Base-by-base conservation (phyloP, 2,888 invertebrate genomes). In the Epistrophe grossulariae region DNA sequence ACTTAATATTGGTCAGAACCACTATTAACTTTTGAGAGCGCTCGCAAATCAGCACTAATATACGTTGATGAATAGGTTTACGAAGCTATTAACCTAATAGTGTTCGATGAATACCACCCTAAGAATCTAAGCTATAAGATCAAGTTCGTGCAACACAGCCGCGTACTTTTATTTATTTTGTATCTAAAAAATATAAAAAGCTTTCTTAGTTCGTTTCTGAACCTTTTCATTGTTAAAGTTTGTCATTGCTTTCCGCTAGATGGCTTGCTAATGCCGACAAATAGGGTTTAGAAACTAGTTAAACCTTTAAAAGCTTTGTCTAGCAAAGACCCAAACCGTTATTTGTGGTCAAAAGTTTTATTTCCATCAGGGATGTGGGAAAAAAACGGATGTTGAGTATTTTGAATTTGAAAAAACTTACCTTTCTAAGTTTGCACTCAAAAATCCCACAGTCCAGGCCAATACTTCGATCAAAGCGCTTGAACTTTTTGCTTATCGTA, bases 381-480 rank as follows among this genome's bases (percentile, higher is more conserved):
- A 5, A 13, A 5, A 8, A 45, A 45, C n/a, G 45, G 17, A 17
- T 48, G 10, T 48, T 3, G 48, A 17, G 48, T 17, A 48, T 17
- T 17, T 48, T 17, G 9, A 48, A 48, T 48, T 48, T 48, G 48
- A 24, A 17, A 48, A 31, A 48, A 48, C 68, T 74, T 68, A 87
- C 87, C 76, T 83, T 87, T 35, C 87, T 35, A n/a, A 83, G 43
- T 45, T 60, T 57, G 31, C 87, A 87, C 7, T 83, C 79, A 5
- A 3, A 2, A 35, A 83, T 77, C 0, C 79, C 83, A 35, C 87
- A 87, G 35, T 87, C 83, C 0, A 83, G 60, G 6, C 83, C 87
- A 17, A 76, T 79, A 3, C 68, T 66, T 4, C 71, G 66, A 28
- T 88, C 84, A 52, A 62, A 88, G 0, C 77, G 79, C 11, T 70